Conservation (phyloP, 2,797 vertebrate species). For the Capromys pilorides region DNA sequence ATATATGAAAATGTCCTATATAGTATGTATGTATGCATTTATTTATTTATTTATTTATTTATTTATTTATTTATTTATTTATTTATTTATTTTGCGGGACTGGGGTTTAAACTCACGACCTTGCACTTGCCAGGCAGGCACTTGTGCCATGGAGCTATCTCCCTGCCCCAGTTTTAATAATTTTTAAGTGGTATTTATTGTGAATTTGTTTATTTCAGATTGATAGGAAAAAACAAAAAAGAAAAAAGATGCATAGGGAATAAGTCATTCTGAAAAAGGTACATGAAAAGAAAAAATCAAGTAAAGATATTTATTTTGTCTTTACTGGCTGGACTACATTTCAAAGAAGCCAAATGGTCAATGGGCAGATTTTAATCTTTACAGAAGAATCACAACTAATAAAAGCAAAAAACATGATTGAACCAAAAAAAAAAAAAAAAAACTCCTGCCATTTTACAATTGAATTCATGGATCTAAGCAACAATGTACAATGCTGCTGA, state of each 20-base stretch:
- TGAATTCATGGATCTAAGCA: not conserved
- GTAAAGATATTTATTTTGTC: not conserved
- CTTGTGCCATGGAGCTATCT: too few relatives aligned
- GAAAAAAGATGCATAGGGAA: not conserved
- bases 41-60: too few relatives aligned
- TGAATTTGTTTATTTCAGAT: not conserved
- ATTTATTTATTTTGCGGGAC: too few relatives aligned
- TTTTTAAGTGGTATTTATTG: not conserved
- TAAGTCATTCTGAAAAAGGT: conserved; percentile 37
- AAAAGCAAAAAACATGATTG: not conserved
- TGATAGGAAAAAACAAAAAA: not conserved
- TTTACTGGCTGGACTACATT: not conserved
- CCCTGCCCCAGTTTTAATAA: not conserved
- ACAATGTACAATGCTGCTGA: not conserved
- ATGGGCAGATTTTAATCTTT: conserved; percentile 24
- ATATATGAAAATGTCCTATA: not conserved
- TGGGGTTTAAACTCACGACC: too few relatives aligned
- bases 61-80: too few relatives aligned
- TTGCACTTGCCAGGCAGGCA: too few relatives aligned
- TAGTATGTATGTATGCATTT: too few relatives aligned
- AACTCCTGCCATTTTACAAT: not conserved
- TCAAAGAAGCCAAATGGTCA: conserved; percentile 13
- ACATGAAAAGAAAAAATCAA: conserved; percentile 21
- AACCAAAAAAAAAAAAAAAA: conserved; percentile 36
- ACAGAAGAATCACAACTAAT: conserved; percentile 23